Evolutionary conservation across 1,140 invertebrate species (phyloP).

Genomic region (Lordiphosa stackelbergi): DNA sequence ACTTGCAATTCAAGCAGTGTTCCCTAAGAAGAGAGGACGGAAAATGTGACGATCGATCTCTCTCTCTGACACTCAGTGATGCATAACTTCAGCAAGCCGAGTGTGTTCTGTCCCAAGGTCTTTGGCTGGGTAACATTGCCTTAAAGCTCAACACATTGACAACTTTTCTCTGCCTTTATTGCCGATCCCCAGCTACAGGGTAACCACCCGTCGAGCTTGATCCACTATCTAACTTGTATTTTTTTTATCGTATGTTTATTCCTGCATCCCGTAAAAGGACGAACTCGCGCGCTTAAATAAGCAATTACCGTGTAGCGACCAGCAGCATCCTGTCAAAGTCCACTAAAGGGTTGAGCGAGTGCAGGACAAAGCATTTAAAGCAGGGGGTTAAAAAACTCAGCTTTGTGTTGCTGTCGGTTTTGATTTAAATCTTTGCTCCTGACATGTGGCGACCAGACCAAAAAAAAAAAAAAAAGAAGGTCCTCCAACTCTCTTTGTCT

Average conservation of each 20-base stretch:
- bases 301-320: conserved; percentile 62
- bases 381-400: conserved; percentile 45
- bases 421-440: conserved; percentile 68
- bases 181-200: conserved; percentile 10
- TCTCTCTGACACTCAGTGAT: too few relatives aligned
- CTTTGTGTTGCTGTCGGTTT: conserved; percentile 54
- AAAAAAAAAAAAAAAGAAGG: conserved; percentile 3
- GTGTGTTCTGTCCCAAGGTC: too few relatives aligned
- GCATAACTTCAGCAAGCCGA: too few relatives aligned
- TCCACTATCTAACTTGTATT: not conserved
- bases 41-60: too few relatives aligned
- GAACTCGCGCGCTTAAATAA: conserved; percentile 71
- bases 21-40: too few relatives aligned
- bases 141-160: too few relatives aligned
- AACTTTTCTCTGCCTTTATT: too few relatives aligned
- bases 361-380: conserved; percentile 36
- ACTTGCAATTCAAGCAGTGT: too few relatives aligned
- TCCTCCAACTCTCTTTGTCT: conserved; percentile 6
- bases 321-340: conserved; percentile 66
- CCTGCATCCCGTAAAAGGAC: conserved; percentile 65
- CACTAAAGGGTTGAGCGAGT: conserved; percentile 43
- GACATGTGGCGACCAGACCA: conserved; percentile 63
- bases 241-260: conserved; percentile 11
- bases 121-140: too few relatives aligned
- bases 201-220: too few relatives aligned